Evolutionary conservation across 2,113 vertebrate species (phyloP), one percentile per base, ranked within the genome.

Genomic region (Catharus fuscescens): DNA sequence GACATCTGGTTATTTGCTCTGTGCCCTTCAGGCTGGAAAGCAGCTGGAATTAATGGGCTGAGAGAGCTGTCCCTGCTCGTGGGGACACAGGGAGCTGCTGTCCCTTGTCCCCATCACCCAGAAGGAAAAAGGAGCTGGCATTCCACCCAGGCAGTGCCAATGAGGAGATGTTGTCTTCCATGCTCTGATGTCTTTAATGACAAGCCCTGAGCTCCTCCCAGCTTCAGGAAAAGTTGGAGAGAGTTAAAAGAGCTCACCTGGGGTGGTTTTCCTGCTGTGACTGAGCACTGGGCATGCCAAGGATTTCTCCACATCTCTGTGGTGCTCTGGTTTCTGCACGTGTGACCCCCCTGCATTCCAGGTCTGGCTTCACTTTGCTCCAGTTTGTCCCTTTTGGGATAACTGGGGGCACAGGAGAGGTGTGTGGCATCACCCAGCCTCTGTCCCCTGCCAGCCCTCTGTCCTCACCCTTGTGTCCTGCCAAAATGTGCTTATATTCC

Each of bases 171-270:
- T n/a, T 64, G 7, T 54, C 60, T 67, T 65, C 66, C 42, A 12
- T 18, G 18, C 34, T 56, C 66, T 24, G 25, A 64, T 86, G 50
- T 40, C 38, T 80, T 65, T 96, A 89, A 93, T 96, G 78, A 91
- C 2, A 3, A 92, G 94, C 8, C 34, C 34, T 36, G 19, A 66
- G 38, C 44, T 86, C 80, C 88, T 95, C 77, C 80, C 56, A 71
- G 53, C 26, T 42, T 25, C 77, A 72, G 71, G 61, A 65, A 38
- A 77, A 82, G 69, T 8, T 88, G 80, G 69, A 74, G 42, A 48
- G 34, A 66, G 10, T 73, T 94, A 5, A 71, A 87, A 69, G 32
- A 54, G 25, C 66, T 92, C 12, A 0, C 48, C 56, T 65, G 70
- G 67, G 45, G 57, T 7, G 36, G 29, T n/a, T 57, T 67, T 78